Base-by-base conservation (phyloP, 1,140 invertebrate species). In the Hermetia illucens region DNA sequence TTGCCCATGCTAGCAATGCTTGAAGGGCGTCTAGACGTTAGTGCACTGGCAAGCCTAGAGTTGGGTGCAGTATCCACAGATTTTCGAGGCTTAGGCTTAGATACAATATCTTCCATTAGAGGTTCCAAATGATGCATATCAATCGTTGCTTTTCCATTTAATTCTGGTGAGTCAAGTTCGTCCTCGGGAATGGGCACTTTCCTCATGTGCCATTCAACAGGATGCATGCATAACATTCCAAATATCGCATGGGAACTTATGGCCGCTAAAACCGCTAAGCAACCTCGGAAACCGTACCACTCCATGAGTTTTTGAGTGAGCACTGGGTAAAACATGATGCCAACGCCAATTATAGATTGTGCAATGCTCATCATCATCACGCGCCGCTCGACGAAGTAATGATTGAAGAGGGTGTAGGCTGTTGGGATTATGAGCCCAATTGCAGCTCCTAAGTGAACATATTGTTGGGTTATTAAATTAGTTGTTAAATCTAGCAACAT, bases 191-290 rank as follows among this genome's bases (percentile, higher is more conserved):
- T 44, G 6, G 48, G 45, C 6, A 46, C 40, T 43, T 65, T 66
- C 12, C 68, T 68, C 61, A 73, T 66, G 49, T 82, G 74, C 74
- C 75, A 76, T 45, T 75, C 68, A 2, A 82, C 71, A 1, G 75
- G 75, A 47, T 71, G 74, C 50, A 83, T 68, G 3, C 75, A 50
- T 4, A 70, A 45, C 43, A 75, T 68, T 5, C 72, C 78, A n/a
- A 74, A 57, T 4, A 82, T 47, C 0, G 67, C 65, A 46, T 83
- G 69, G 0, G 74, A 55, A 29, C 72, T 70, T 21, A 82, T 56
- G 12, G 64, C 75, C 0, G 56, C 47, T 0, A 82, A 49, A 9
- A 82, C 58, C 0, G 74, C 57, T 38, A 78, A 56, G 1, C 75
- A 75, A 15, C 72, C 72, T 49, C 70, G 59, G 42, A 71, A 77